Conservation (phyloP, 1,140 invertebrate species). For the Meloidogyne floridensis region DNA sequence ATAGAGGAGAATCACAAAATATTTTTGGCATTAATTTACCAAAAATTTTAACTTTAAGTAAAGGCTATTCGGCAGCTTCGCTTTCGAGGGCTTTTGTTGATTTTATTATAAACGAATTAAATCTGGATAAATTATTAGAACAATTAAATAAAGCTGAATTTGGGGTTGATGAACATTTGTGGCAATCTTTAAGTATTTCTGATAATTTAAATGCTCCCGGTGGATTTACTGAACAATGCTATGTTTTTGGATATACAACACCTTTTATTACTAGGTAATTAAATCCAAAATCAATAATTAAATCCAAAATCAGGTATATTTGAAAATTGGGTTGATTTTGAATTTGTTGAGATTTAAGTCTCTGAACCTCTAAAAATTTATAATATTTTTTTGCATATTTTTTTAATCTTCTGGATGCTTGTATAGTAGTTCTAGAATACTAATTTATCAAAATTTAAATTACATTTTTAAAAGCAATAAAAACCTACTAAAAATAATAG, state of each 20-base stretch:
- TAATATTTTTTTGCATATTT: no score
- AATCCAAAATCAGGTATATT: no score
- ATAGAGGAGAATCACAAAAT: not conserved
- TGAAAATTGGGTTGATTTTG: no score
- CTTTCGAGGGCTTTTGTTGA: constrained; percentile 25
- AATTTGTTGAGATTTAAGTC: no score
- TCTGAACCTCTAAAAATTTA: no score
- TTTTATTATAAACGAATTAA: constrained; percentile 32
- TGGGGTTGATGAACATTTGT: constrained; percentile 33
- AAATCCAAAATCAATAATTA: not conserved
- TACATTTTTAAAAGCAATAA: no score
- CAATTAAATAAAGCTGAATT: constrained; percentile 24
- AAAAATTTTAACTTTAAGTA: constrained; percentile 14
- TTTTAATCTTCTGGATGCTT: no score
- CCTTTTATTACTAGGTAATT: not conserved
- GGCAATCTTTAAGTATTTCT: constrained; percentile 10
- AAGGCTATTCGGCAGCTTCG: constrained; percentile 15
- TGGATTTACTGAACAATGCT: constrained; percentile 31
- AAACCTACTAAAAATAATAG: no score
- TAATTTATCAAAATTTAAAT: no score
- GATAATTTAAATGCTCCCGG: constrained; percentile 31
- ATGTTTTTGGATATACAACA: constrained; percentile 8
- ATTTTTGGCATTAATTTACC: not conserved
- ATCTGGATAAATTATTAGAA: constrained; percentile 22
- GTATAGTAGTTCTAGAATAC: no score